Evolutionary conservation across 2,888 invertebrate species (phyloP), one percentile per base, ranked within the genome.

Genomic region (Caenorhabditis sulstoni): DNA sequence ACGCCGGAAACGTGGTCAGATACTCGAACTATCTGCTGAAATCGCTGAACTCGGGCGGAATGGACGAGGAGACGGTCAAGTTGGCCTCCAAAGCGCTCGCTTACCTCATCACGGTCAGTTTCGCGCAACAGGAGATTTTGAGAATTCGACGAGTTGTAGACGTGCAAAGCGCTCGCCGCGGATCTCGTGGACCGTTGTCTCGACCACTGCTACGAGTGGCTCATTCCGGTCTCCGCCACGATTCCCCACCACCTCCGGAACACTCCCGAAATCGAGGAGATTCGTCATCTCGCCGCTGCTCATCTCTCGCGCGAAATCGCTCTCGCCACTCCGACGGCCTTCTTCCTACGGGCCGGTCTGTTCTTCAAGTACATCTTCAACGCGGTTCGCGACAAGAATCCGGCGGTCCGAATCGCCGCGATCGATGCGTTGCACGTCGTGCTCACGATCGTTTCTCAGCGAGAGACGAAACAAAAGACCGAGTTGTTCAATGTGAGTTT

Each of bases 161-260:
- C 91, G 0, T 92, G 92, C 8, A 97, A 97, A 14, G 95, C 96
- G 0, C 96, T 95, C 91, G 95, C 97, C 37, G 95, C 96, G 0
- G 96, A 97, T 90, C 96, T 97, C 90, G 96, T 98, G n/a, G 97
- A 97, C 89, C 96, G 96, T 92, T 97, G 97, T 92, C 95, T 97
- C 1, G 96, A 96, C 91, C 93, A 95, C 89, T 96, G 97, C 0
- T 95, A 96, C 90, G 98, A 98, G 91, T 97, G 96, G 96, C 92
- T 98, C 5, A 94, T 94, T 29, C 29, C 58, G 95, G 14, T 49
- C 14, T 20, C 62, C 8, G 47, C 50, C 5, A 29, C 29, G 29
- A 14, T 18, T 8, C 12, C 5, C 1, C 22, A 8, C 4, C 20
- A 14, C 20, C 14, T 11, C 0, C 16, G 58, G 12, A 50, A 50